Evolutionary conservation across 1,140 invertebrate genomes (phyloP).

Genomic region (Neodiprion virginianus): DNA sequence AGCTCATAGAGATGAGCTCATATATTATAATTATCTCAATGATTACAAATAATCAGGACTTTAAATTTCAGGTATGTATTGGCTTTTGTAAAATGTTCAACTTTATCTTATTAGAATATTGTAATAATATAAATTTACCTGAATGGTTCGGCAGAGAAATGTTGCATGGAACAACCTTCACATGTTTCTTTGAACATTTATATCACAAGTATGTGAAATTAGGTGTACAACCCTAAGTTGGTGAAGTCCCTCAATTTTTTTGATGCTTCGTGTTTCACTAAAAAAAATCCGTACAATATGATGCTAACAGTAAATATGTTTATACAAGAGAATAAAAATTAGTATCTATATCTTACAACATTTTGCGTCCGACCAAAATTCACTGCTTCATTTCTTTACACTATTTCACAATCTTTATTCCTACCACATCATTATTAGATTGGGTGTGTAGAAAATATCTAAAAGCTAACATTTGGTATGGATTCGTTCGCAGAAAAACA

Average conservation of each 20-base stretch:
- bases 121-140: background rate
- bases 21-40: too few relatives aligned
- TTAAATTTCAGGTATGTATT: background rate
- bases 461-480: background rate
- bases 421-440: background rate
- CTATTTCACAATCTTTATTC: background rate
- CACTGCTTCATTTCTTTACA: background rate
- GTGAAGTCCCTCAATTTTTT: too few relatives aligned
- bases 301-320: background rate
- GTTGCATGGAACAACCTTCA: too few relatives aligned
- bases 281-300: background rate
- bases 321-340: slow-evolving; percentile 4
- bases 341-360: background rate
- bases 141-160: too few relatives aligned
- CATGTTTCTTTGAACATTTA: too few relatives aligned
- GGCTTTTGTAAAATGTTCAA: background rate
- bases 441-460: too few relatives aligned
- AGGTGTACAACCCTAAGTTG: too few relatives aligned
- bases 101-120: background rate
- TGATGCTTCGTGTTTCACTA: too few relatives aligned
- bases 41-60: background rate
- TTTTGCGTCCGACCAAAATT: background rate
- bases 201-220: too few relatives aligned
- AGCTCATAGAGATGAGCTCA: too few relatives aligned
- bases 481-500: background rate